Evolutionary conservation across 2,113 vertebrate genomes (phyloP), one percentile per base, ranked within the genome.

Genomic region (Sinocyclocheilus grahami): DNA sequence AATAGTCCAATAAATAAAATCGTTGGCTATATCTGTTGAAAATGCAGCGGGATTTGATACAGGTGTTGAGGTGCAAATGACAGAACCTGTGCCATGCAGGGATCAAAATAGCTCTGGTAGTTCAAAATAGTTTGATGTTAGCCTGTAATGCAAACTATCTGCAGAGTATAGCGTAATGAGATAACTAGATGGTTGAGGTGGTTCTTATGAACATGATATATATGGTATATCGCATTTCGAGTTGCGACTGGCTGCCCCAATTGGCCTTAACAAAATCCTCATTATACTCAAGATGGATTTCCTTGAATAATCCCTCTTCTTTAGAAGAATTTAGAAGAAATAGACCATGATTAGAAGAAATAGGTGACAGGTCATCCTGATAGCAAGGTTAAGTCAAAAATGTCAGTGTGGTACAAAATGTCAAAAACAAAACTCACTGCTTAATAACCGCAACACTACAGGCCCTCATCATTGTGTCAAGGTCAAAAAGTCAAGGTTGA

Each of bases 141-240:
- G 51, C 1, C 51, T 53, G 51, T 53, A 18, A 37, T 37, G 37
- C 11, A 22, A 67, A 24, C 80, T 74, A 55, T 58, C 83, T 83
- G 82, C 48, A 67, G 1, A 51, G 46, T 13, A 42, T 65, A 74
- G 65, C 5, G 27, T 79, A 85, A 87, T 75, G 22, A 75, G 71
- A 87, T 87, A 87, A 85, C 18, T 42, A 86, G 85, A 58, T 20
- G 30, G 65, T n/a, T 55, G 24, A 82, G 55, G 62, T 62, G 78
- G 14, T 62, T 85, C 20, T 78, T 12, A 12, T 79, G 84, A 48
- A 30, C 33, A 78, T 27, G 22, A 33, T 76, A 62, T 3, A 39
- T 53, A 60, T 22, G 58, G 58, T 22, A 60, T n/a, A 60, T 3
- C 30, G 27, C 4, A 69, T 18, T 33, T 69, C 8, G 27, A 30